Conservation (phyloP, 2,113 vertebrate species). For the Hydropotes inermis region DNA sequence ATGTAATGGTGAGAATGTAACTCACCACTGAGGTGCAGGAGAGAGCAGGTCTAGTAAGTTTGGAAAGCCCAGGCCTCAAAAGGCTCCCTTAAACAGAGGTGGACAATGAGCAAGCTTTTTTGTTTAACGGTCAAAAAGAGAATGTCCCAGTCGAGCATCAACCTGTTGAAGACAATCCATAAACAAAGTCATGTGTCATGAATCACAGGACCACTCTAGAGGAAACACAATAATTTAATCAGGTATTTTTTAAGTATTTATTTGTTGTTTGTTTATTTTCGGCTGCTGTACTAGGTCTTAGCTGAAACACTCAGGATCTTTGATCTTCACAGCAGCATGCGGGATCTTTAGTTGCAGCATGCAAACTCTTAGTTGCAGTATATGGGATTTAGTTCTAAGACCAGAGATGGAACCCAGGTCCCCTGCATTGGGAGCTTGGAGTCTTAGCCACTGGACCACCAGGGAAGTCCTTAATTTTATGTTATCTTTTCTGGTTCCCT, state of each 20-base stretch:
- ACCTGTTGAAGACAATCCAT: not conserved
- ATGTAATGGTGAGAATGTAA: not conserved
- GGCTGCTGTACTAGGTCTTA: not conserved
- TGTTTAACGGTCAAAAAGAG: not conserved
- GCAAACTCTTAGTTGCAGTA: not conserved
- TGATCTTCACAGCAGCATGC: not conserved
- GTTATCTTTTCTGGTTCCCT: not conserved
- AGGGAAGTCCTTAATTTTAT: not conserved
- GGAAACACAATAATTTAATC: not conserved
- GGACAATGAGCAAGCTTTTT: not conserved
- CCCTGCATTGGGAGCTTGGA: not conserved
- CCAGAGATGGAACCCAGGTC: not conserved
- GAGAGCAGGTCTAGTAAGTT: not conserved
- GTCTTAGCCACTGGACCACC: not conserved
- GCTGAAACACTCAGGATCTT: not conserved
- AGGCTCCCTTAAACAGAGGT: not conserved
- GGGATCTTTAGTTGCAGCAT: not conserved
- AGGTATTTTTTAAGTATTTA: not conserved
- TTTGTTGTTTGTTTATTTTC: not conserved
- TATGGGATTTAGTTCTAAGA: not conserved
- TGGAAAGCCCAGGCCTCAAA: not conserved
- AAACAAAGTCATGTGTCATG: not conserved
- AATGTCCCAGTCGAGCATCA: not conserved
- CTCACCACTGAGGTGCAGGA: not conserved
- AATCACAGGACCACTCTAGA: not conserved